Percentiles rank a stretch among this genome's conserved stretches.
These are phyloP conservation scores for Acronicta leporina DNA, from an alignment of 2,888 invertebrate genomes.

Conservation along the genomic window DNA sequence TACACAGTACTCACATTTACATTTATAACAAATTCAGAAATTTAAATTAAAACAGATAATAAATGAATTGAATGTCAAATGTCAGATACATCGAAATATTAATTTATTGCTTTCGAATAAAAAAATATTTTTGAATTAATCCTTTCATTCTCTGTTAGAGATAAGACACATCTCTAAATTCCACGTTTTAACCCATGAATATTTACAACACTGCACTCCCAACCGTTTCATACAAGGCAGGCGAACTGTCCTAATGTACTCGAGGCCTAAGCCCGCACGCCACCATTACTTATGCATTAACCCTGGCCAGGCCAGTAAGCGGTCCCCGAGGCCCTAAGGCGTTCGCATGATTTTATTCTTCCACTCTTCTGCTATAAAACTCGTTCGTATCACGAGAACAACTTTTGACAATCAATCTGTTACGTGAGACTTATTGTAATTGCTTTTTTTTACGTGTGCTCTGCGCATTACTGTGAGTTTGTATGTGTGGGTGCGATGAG, in stretches of 20 bases:
- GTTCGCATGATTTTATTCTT: conserved; percentile 77
- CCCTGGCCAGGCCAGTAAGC: conserved; percentile 83
- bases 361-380: conserved; percentile 62
- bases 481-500: neutral
- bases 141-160: conserved; percentile 11
- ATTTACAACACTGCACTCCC: conserved; percentile 40
- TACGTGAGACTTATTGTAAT: conserved; percentile 59
- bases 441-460: conserved; percentile 38
- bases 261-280: conserved; percentile 53
- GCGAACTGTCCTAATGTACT: conserved; percentile 49
- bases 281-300: conserved; percentile 91
- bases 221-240: conserved; percentile 24
- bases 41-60: no score
- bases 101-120: no score
- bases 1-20: no score
- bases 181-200: conserved; percentile 44
- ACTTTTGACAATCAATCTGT: conserved; percentile 69
- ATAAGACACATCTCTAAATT: conserved; percentile 23
- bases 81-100: no score
- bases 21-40: no score
- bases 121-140: neutral
- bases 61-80: no score
- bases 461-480: conserved; percentile 11
- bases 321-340: conserved; percentile 79
- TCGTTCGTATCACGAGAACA: conserved; percentile 55